phyloP scores from a whole-genome alignment of 2,797 vertebrate genomes.

The Stomatorhinus walkeri region DNA sequence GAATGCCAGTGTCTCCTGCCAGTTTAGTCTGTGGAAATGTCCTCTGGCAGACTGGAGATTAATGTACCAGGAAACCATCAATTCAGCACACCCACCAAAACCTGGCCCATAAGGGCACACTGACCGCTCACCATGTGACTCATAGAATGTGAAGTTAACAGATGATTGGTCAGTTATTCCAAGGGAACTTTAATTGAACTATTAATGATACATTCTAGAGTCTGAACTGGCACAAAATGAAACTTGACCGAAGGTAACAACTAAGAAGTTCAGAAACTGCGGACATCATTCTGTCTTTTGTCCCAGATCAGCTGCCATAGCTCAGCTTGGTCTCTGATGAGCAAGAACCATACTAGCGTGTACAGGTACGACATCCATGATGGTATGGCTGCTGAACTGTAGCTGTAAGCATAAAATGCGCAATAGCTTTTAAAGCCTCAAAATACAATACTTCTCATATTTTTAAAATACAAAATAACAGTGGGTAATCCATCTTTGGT shows the following conservation, averaged over 20 bases:
- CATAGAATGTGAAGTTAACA: background rate
- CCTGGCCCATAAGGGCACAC: background rate
- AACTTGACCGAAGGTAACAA: background rate
- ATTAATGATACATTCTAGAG: background rate
- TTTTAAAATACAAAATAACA: background rate
- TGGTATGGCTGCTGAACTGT: slow-evolving; percentile 53
- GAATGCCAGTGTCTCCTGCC: background rate
- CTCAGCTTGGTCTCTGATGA: slow-evolving; percentile 73
- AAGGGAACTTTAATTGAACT: background rate
- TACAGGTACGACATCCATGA: slow-evolving; percentile 69
- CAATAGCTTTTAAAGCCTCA: background rate
- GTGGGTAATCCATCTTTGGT: background rate
- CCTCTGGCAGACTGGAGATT: background rate
- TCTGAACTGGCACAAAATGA: background rate
- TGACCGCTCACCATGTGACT: background rate
- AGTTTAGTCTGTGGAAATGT: background rate
- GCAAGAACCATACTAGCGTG: slow-evolving; percentile 64
- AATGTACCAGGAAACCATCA: background rate
- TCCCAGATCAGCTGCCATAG: slow-evolving; percentile 62
- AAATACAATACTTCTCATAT: background rate
- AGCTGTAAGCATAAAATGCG: background rate
- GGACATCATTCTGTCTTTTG: slow-evolving; percentile 22
- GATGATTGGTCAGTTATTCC: background rate
- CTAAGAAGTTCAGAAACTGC: background rate
- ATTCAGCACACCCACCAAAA: background rate